A percentile compares a stretch with the other conserved stretches of the same genome.
Evolutionary conservation across 2,797 vertebrate genomes (phyloP).

Genomic region (Scomberomorus guttatus): DNA sequence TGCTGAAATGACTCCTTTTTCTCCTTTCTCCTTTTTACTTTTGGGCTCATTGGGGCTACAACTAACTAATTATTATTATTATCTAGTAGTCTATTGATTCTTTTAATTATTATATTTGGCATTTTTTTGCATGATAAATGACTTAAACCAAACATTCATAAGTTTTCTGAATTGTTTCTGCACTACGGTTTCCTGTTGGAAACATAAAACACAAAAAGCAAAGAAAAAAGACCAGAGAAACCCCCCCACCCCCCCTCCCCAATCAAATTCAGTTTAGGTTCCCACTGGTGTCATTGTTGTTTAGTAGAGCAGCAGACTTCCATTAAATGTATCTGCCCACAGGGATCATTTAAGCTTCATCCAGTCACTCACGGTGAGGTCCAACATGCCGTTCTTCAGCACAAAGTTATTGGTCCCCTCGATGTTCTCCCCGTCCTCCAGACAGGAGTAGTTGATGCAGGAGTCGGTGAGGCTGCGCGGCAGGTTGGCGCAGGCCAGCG

Average conservation of each 20-base stretch:
- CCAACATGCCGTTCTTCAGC: constrained; percentile 98
- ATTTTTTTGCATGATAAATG: no score
- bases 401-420: constrained; percentile 98
- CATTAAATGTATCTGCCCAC: neutral
- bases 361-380: constrained; percentile 90
- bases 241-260: neutral
- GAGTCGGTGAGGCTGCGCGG: constrained; percentile 98
- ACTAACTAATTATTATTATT: no score
- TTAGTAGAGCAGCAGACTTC: neutral
- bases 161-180: no score
- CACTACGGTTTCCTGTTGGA: no score
- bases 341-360: neutral
- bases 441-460: constrained; percentile 98
- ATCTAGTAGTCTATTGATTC: no score
- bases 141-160: no score
- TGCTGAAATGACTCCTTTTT: no score
- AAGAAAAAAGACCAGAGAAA: no score
- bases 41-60: no score
- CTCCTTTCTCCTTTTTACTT: no score
- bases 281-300: neutral
- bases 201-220: no score
- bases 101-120: no score
- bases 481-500: constrained; percentile 95
- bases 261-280: neutral
- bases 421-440: constrained; percentile 96